phyloP scores from a whole-genome alignment of 2,888 invertebrate genomes.

The Clunio marinus region DNA sequence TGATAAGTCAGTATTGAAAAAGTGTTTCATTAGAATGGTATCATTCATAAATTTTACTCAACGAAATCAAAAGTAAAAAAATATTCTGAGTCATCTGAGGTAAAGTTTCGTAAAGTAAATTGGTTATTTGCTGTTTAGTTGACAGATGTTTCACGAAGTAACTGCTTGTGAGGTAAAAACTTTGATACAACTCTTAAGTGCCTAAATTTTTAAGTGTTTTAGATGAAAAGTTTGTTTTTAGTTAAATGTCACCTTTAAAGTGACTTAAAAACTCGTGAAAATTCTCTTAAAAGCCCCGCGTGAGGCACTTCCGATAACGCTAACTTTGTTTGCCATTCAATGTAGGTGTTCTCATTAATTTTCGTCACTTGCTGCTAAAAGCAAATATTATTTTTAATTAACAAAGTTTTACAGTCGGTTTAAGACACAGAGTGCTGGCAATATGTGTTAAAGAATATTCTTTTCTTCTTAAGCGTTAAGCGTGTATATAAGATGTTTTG shows the following conservation, averaged over 20 bases:
- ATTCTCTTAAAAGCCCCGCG: no score
- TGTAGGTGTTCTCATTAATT: background rate
- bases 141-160: background rate
- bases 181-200: no score
- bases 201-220: no score
- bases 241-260: no score
- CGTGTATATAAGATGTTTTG: constrained; percentile 1
- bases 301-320: no score
- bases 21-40: constrained; percentile 35
- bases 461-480: background rate
- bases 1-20: constrained; percentile 39
- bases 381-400: constrained; percentile 19
- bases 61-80: background rate
- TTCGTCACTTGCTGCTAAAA: background rate
- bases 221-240: no score
- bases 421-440: background rate
- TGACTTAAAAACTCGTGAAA: no score
- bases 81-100: background rate
- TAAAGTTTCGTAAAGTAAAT: background rate
- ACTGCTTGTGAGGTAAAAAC: no score
- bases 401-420: background rate
- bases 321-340: background rate
- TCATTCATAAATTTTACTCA: constrained; percentile 25
- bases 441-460: constrained; percentile 1
- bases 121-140: background rate